A percentile compares a stretch with the other conserved stretches of the same genome.
These are phyloP conservation scores for Ips nitidus DNA, from an alignment of 1,140 invertebrate genomes.

Conservation along the genomic window DNA sequence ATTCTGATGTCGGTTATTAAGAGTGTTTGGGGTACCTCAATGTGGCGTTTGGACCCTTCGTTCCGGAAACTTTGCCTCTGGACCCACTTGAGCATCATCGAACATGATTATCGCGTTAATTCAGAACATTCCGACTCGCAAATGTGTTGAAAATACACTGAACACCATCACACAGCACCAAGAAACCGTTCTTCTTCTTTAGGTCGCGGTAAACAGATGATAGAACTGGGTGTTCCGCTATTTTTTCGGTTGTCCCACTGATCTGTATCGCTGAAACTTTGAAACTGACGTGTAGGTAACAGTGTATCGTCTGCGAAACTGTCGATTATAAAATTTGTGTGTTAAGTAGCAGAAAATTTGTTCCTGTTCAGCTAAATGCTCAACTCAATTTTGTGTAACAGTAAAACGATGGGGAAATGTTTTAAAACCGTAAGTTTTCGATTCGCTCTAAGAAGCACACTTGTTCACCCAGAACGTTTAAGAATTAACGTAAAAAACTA, in stretches of 20 bases:
- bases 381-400: background rate
- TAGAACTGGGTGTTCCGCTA: slow-evolving; percentile 2
- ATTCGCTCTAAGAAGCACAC: background rate
- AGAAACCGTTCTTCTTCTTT: slow-evolving; percentile 31
- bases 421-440: background rate
- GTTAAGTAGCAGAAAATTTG: slow-evolving; percentile 5
- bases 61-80: slow-evolving; percentile 40
- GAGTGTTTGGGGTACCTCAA: background rate
- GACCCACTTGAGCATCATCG: slow-evolving; percentile 44
- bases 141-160: slow-evolving; percentile 18
- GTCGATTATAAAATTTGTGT: background rate
- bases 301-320: background rate
- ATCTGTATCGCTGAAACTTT: background rate
- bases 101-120: slow-evolving; percentile 6
- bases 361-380: background rate
- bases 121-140: slow-evolving; percentile 5
- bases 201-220: slow-evolving; percentile 13
- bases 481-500: no score
- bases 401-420: slow-evolving; percentile 2
- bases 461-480: no score
- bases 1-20: no score
- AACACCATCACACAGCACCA: background rate
- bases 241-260: slow-evolving; percentile 8
- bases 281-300: background rate
- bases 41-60: slow-evolving; percentile 17